phyloP scores from a whole-genome alignment of 2,888 invertebrate genomes.

The Chalcosyrphus nemorum region DNA sequence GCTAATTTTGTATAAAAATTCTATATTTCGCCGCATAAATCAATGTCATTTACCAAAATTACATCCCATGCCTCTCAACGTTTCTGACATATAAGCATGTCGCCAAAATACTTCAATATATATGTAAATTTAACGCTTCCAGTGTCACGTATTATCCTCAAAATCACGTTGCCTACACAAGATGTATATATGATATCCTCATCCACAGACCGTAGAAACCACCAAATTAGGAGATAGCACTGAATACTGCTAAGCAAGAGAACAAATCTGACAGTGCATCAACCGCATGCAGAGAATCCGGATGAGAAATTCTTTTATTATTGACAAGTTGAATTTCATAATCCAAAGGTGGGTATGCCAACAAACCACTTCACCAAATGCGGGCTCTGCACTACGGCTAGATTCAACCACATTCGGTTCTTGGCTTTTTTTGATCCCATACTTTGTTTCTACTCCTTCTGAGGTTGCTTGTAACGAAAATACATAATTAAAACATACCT shows the following conservation, averaged over 20 bases:
- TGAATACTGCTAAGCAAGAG: not conserved
- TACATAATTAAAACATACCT: not conserved
- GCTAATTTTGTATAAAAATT: no score
- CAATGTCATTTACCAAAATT: no score
- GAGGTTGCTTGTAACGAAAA: conserved; percentile 17
- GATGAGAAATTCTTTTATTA: conserved; percentile 13
- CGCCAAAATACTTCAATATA: not conserved
- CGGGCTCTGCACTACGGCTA: conserved; percentile 18
- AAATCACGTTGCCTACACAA: not conserved
- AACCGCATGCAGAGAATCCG: not conserved
- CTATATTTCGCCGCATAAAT: no score
- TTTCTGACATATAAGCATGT: not conserved
- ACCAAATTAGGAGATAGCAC: not conserved
- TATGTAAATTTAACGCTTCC: not conserved
- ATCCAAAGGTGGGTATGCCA: conserved; percentile 4
- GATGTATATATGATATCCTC: not conserved
- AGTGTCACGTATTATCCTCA: not conserved
- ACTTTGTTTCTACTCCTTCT: conserved; percentile 4
- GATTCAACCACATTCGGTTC: conserved; percentile 30
- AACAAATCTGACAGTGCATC: not conserved
- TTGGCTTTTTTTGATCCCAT: conserved; percentile 20
- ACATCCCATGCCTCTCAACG: no score
- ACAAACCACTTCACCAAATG: conserved; percentile 15
- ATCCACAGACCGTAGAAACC: not conserved
- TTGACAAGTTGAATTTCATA: conserved; percentile 36